A percentile compares a stretch with the other conserved stretches of the same genome.
phyloP scores from a whole-genome alignment of 2,888 invertebrate species.

The Aplocera efformata region DNA sequence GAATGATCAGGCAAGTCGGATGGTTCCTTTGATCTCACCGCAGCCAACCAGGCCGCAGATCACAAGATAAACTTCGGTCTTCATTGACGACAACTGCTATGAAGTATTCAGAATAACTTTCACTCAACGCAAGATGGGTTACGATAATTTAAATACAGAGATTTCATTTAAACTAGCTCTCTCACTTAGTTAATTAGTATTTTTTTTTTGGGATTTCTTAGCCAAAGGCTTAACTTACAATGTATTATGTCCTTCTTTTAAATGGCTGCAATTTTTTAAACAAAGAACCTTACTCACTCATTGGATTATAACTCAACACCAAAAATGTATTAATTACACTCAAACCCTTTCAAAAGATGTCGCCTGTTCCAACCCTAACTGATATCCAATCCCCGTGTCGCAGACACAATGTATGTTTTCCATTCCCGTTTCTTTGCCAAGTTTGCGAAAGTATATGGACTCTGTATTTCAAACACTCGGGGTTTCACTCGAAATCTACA shows the following conservation, averaged over 20 bases:
- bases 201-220: too few relatives aligned
- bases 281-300: too few relatives aligned
- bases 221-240: too few relatives aligned
- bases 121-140: background rate
- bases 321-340: too few relatives aligned
- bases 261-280: too few relatives aligned
- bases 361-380: too few relatives aligned
- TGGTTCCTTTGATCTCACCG: slow-evolving; percentile 17
- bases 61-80: slow-evolving; percentile 19
- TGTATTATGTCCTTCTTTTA: too few relatives aligned
- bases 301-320: too few relatives aligned
- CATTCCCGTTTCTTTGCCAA: slow-evolving; percentile 13
- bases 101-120: background rate
- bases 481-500: background rate
- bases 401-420: slow-evolving; percentile 1
- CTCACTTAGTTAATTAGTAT: too few relatives aligned
- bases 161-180: too few relatives aligned
- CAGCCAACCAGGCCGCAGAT: slow-evolving; percentile 15
- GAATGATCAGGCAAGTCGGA: slow-evolving; percentile 1
- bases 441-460: slow-evolving; percentile 6
- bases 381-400: too few relatives aligned
- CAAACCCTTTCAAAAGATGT: too few relatives aligned
- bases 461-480: slow-evolving; percentile 8
- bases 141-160: slow-evolving; percentile 6
- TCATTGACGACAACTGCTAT: slow-evolving; percentile 18